Base-by-base conservation (phyloP, 2,113 vertebrate genomes). In the Prionailurus bengalensis region DNA sequence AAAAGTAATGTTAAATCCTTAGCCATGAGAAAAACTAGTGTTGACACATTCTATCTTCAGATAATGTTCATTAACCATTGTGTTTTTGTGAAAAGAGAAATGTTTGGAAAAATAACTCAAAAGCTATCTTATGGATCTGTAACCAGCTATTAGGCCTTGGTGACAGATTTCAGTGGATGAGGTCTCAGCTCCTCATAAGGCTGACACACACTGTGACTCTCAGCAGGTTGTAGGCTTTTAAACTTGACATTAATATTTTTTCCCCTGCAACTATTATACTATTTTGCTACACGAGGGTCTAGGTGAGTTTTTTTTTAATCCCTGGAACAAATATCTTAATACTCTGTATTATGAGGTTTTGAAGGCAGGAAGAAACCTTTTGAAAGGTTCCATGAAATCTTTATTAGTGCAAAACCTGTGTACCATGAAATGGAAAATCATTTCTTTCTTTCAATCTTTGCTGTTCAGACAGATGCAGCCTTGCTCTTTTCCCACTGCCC, bases 251-350 rank as follows among this genome's bases (percentile, higher is more conserved):
- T 91, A 88, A 48, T 45, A 61, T 31, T 31, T 78, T 33, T 48
- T 48, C 15, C 42, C 74, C 74, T 78, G 74, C 14, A 78, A 45
- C 74, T 31, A 7, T 48, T 78, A 78, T 29, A 48, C 27, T 17
- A 31, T 48, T 76, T 48, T 29, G 27, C 74, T 31, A 29, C 74
- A 17, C 4, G 1, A 48, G 2, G 39, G 85, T 1, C 16, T 21
- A 86, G 23, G 65, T 65, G 83, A 98, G 12, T 21, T 23, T 21
- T 61, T 48, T 95, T 96, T 70, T 58, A 84, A 71, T 91, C 80
- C 58, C 53, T 79, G 53, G 36, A 90, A 98, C 21, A 0, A 73
- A 88, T 98, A 70, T 31, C 39, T 51, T 98, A 88, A 97, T 97
- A 96, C 55, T 81, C 15, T 16, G 14, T 63, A 76, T 91, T 80